Evolutionary conservation across 2,797 vertebrate species (phyloP).

Genomic region (Siniperca obscura): DNA sequence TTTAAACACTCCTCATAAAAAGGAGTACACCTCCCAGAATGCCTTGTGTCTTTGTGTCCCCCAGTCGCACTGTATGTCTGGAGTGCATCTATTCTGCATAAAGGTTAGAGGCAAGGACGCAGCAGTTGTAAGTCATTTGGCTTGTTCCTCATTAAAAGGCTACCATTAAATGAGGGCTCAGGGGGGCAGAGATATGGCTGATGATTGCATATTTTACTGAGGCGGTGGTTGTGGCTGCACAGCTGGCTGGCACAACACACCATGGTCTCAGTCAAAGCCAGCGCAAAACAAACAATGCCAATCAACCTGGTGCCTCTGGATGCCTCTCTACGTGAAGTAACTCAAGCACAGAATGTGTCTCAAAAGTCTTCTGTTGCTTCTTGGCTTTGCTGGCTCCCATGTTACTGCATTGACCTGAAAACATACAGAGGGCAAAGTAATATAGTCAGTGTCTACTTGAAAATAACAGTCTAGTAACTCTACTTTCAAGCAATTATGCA

Average conservation of each 20-base stretch:
- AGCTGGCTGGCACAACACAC: conserved; percentile 68
- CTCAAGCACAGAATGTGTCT: conserved; percentile 18
- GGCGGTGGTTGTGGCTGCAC: conserved; percentile 50
- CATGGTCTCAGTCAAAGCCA: conserved; percentile 67
- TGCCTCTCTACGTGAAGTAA: conserved; percentile 41
- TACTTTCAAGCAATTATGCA: conserved; percentile 49
- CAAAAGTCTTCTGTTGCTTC: conserved; percentile 26
- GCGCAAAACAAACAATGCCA: conserved; percentile 68
- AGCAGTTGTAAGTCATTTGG: conserved; percentile 61
- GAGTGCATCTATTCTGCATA: conserved; percentile 84
- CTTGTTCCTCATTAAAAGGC: conserved; percentile 81
- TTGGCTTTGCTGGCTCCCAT: conserved; percentile 7
- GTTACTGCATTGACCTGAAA: conserved; percentile 55
- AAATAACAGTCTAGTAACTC: conserved; percentile 44
- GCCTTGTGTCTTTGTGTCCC: conserved; percentile 43
- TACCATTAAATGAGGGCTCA: conserved; percentile 67
- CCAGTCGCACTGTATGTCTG: conserved; percentile 59
- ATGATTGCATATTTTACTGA: conserved; percentile 82
- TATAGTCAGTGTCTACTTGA: conserved; percentile 23
- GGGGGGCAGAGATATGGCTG: conserved; percentile 65
- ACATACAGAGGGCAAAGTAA: conserved; percentile 47
- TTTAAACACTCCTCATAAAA: conserved; percentile 45
- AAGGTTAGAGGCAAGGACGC: conserved; percentile 86
- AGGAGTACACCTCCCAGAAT: conserved; percentile 49
- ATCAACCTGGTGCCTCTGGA: conserved; percentile 73